Percentiles rank a stretch among this genome's conserved stretches.
Conservation (phyloP, 2,113 vertebrate genomes). For the Indri indri region DNA sequence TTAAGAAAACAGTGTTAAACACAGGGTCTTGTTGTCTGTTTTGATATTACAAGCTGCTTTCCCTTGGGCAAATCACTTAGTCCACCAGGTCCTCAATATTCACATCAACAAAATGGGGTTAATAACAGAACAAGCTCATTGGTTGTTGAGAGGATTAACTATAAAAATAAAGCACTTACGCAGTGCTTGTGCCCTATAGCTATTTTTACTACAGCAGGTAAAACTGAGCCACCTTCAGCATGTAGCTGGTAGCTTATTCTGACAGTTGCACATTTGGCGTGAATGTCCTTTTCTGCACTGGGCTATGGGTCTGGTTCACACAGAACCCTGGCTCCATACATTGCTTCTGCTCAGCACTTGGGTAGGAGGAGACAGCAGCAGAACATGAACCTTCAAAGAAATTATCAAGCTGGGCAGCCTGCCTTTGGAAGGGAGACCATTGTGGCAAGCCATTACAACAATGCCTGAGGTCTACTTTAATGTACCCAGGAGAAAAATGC, state of each 20-base stretch:
- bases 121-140: not conserved
- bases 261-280: accelerated
- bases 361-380: not conserved
- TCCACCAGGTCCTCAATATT: not conserved
- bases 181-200: no score
- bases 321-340: not conserved
- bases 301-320: not conserved
- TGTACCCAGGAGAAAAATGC: not conserved
- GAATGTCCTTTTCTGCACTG: not conserved
- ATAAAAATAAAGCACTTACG: not conserved
- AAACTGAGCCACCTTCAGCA: not conserved
- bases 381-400: not conserved
- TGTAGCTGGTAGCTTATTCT: not conserved
- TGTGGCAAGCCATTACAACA: not conserved
- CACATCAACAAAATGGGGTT: not conserved
- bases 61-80: not conserved
- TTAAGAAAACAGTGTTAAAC: not conserved
- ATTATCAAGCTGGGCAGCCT: not conserved
- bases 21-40: not conserved
- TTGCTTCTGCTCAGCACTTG: not conserved
- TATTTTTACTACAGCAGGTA: not conserved
- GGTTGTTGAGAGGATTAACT: not conserved
- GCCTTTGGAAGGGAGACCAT: not conserved
- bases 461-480: not conserved
- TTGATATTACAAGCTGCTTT: not conserved